Conservation (phyloP, 1,140 invertebrate genomes). For the Plutomurus gul region DNA sequence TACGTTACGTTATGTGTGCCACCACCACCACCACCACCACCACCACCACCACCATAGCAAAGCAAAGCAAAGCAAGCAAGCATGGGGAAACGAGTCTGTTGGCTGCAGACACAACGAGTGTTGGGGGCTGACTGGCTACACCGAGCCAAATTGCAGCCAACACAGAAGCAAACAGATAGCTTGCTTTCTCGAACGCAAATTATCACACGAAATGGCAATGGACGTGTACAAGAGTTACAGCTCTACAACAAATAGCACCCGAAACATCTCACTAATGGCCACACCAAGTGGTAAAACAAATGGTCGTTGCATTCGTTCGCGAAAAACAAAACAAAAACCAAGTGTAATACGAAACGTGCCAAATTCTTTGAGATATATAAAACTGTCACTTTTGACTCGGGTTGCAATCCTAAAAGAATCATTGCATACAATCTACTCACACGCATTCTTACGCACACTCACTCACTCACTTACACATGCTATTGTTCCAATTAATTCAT, state of each 20-base stretch:
- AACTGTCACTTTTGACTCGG: constrained; percentile 6
- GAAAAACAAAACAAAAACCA: constrained; percentile 11
- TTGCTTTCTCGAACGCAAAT: constrained; percentile 15
- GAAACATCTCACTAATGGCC: constrained; percentile 6
- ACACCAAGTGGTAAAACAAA: constrained; percentile 2
- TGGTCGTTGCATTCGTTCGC: background rate
- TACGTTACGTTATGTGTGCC: background rate
- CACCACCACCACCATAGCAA: too few species aligned
- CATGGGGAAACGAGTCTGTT: too few species aligned
- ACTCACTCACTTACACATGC: background rate
- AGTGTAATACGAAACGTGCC: constrained; percentile 6
- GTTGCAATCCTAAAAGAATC: background rate
- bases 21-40: too few species aligned
- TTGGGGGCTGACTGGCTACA: background rate
- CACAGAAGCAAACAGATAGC: background rate
- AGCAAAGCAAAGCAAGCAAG: background rate
- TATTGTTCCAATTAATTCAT: too few species aligned
- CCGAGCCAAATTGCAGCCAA: background rate
- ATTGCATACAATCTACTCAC: background rate
- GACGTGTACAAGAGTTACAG: background rate
- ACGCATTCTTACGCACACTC: constrained; percentile 1
- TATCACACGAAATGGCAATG: constrained; percentile 1
- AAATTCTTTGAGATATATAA: constrained; percentile 32
- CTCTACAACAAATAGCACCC: constrained; percentile 10
- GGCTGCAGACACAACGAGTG: too few species aligned